Evolutionary conservation across 2,888 invertebrate genomes (phyloP).

Genomic region (Oscheius onirici): DNA sequence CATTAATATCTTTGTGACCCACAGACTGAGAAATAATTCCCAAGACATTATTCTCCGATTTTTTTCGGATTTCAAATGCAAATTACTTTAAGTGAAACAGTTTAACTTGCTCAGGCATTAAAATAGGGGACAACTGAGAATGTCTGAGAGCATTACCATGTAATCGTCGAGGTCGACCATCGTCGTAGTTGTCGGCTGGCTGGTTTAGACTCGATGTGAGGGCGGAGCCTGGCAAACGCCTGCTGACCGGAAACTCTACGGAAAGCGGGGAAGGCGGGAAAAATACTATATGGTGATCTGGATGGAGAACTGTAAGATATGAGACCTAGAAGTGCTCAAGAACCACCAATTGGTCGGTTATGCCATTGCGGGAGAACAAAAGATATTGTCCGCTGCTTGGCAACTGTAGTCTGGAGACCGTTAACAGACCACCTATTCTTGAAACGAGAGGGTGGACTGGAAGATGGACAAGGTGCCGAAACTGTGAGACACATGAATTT

Average conservation of each 20-base stretch:
- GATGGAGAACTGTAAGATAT: neutral
- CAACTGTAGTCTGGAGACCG: neutral
- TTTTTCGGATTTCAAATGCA: too few relatives aligned
- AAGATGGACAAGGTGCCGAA: too few relatives aligned
- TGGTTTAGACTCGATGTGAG: conserved; percentile 20
- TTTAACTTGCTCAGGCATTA: neutral
- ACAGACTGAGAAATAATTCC: too few relatives aligned
- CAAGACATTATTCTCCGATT: too few relatives aligned
- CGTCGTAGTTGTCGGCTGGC: conserved; percentile 5
- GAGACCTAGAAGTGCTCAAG: conserved; percentile 1
- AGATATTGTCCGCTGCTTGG: neutral
- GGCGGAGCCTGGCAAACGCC: conserved; percentile 29
- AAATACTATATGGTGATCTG: conserved; percentile 11
- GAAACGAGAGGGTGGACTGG: too few relatives aligned
- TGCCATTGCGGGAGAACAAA: neutral
- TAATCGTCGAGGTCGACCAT: conserved; percentile 30
- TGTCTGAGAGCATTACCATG: conserved; percentile 20
- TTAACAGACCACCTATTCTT: too few relatives aligned
- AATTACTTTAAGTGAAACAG: too few relatives aligned
- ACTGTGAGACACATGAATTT: too few relatives aligned
- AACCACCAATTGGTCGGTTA: neutral
- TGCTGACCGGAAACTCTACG: conserved; percentile 29
- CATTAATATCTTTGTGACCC: too few relatives aligned
- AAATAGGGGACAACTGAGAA: neutral
- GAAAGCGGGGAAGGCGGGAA: conserved; percentile 1